phyloP scores from a whole-genome alignment of 2,113 vertebrate genomes.

The Protobothrops flavoviridis region DNA sequence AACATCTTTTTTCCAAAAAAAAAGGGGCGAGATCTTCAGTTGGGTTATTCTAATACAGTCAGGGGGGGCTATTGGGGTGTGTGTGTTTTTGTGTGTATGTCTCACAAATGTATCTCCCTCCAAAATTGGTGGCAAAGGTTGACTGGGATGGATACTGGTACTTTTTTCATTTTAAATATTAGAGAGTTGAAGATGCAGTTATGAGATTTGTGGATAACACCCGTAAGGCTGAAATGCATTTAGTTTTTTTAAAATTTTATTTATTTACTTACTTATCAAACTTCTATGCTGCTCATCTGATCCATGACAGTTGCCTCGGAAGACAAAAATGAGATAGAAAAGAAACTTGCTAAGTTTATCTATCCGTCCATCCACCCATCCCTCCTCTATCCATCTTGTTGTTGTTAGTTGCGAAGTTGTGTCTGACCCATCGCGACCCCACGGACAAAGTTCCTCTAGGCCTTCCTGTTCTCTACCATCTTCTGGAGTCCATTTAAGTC shows the following conservation, averaged over 20 bases:
- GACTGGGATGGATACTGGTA: neutral
- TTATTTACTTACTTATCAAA: neutral
- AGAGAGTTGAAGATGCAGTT: neutral
- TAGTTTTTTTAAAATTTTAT: neutral
- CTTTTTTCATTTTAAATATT: neutral
- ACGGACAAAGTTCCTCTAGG: too few relatives aligned
- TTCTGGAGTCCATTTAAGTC: too few relatives aligned
- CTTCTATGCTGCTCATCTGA: neutral
- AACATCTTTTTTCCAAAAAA: neutral
- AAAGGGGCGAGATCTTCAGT: neutral
- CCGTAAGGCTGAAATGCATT: neutral
- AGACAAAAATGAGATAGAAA: neutral
- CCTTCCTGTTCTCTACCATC: too few relatives aligned
- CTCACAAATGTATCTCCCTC: neutral
- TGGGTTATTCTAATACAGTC: neutral
- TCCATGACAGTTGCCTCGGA: neutral
- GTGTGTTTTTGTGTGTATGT: fast-evolving
- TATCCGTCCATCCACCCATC: too few relatives aligned
- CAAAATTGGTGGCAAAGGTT: neutral
- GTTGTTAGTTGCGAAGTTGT: too few relatives aligned
- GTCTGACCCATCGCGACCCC: too few relatives aligned
- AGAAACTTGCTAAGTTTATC: neutral
- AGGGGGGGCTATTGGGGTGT: neutral
- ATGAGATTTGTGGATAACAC: neutral
- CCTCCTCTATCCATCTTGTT: too few relatives aligned